Conservation (phyloP, 1,140 invertebrate genomes). For the Brachionus angularis region DNA sequence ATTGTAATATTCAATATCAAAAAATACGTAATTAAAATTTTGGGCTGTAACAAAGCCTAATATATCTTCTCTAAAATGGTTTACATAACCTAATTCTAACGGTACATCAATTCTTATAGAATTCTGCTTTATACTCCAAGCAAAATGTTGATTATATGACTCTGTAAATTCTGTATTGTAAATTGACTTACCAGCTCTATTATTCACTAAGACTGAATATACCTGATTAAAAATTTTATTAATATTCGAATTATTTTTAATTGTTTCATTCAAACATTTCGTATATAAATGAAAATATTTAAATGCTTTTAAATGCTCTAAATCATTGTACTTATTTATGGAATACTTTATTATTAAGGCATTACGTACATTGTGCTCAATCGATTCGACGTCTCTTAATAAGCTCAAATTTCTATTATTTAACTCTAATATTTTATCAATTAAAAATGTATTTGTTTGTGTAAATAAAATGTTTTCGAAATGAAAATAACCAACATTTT, state of each 20-base stretch:
- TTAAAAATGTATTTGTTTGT: too few species aligned
- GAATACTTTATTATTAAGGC: background rate
- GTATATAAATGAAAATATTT: background rate
- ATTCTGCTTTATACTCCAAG: background rate
- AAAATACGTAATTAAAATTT: background rate
- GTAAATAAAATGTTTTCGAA: constrained; percentile 13
- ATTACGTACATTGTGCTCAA: background rate
- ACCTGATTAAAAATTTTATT: background rate
- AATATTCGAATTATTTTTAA: background rate
- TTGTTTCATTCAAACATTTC: background rate
- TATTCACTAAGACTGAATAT: background rate
- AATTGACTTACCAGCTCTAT: constrained; percentile 20
- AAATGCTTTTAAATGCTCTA: background rate
- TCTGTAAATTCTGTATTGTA: background rate
- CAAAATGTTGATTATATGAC: constrained; percentile 33
- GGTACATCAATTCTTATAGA: background rate
- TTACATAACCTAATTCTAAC: background rate
- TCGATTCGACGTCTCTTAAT: background rate
- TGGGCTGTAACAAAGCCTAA: background rate
- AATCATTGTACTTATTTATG: background rate
- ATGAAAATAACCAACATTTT: constrained; percentile 9
- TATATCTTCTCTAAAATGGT: constrained; percentile 6
- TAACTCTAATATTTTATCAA: too few species aligned
- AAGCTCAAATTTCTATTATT: too few species aligned
- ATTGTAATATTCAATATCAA: constrained; percentile 23